Base-by-base conservation (phyloP, 2,797 vertebrate species). In the Malacoctenus gilli region DNA sequence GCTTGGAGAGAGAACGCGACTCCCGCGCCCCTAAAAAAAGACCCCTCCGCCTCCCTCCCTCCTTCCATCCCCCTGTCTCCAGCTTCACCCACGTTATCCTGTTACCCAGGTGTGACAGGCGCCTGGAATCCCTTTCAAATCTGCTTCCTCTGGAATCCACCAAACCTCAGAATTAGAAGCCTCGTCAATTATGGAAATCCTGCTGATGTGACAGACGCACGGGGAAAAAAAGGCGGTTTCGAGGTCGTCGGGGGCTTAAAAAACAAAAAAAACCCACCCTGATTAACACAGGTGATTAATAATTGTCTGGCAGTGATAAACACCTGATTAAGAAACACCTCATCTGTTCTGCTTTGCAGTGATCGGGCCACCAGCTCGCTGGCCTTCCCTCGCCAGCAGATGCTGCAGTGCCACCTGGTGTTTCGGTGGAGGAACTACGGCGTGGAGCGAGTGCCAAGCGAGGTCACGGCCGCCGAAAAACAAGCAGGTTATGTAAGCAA, bases 401-500 rank as follows among this genome's bases (percentile, higher is more conserved):
- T 65, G 68, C 59, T 49, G 22, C 60, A 68, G 64, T 84, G 77
- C 85, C 89, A 64, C 76, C 85, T 55, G 19, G 62, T 86, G 89
- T 79, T 8, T n/a, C 13, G 14, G 8, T 8, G 13, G 0, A 0
- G 37, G 4, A 15, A 63, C 43, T 9, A 32, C 84, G 79, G n/a
- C 1, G 37, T 20, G 3, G 11, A 38, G 6, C 3, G 9, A 15
- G 6, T 1, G 36, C 36, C 59, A 68, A 22, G 8, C 42, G 28
- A n/a, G n/a, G n/a, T n/a, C n/a, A n/a, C n/a, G n/a, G n/a, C n/a
- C n/a, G n/a, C n/a, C n/a, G n/a, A n/a, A n/a, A n/a, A n/a, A n/a
- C n/a, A n/a, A n/a, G n/a, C n/a, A n/a, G n/a, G n/a, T n/a, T n/a
- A n/a, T n/a, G n/a, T n/a, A n/a, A n/a, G n/a, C n/a, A n/a, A n/a